Evolutionary conservation across 1,140 invertebrate genomes (phyloP).

Genomic region (Eurytemora carolleeae): DNA sequence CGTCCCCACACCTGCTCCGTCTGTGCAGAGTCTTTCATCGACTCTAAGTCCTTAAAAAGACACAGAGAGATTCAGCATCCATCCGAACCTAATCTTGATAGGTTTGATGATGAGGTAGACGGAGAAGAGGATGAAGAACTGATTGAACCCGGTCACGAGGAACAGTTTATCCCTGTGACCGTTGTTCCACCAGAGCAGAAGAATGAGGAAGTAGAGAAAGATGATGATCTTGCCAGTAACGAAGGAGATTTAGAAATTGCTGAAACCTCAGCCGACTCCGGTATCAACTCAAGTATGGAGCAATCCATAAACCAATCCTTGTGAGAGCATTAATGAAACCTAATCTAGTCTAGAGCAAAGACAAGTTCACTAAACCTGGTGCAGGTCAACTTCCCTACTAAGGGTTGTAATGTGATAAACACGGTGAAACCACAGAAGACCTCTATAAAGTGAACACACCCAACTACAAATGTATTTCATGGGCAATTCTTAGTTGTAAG

Average conservation of each 20-base stretch:
- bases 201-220: background rate
- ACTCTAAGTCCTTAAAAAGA: background rate
- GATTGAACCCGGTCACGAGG: background rate
- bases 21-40: constrained; percentile 8
- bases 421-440: no score
- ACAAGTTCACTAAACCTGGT: no score
- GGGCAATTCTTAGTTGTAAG: no score
- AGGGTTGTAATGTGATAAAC: no score
- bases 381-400: no score
- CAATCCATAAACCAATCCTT: background rate
- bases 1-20: background rate
- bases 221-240: background rate
- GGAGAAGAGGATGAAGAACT: background rate
- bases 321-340: no score
- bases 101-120: constrained; percentile 8
- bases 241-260: background rate
- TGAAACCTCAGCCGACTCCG: background rate
- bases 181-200: no score
- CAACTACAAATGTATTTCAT: no score
- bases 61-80: constrained; percentile 8
- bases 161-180: background rate
- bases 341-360: no score
- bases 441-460: no score
- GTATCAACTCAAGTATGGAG: background rate
- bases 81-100: background rate